Evolutionary conservation across 2,797 vertebrate genomes (phyloP), one percentile per base, ranked within the genome.

Genomic region (Ctenopoma multispine): DNA sequence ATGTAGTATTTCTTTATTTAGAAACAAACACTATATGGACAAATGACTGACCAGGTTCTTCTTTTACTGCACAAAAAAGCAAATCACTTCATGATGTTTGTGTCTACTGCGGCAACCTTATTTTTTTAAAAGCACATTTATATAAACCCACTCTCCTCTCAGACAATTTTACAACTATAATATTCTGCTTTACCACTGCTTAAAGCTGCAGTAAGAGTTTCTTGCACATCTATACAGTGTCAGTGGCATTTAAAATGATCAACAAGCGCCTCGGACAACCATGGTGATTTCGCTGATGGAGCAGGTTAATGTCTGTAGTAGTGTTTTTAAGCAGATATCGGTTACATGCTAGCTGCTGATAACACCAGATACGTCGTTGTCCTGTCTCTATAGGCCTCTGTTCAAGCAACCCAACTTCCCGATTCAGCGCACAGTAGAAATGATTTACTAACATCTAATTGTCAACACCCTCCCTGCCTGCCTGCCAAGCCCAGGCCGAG

Each of bases 351-450:
- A 80, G 38, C 41, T 59, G 70, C 62, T 72, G 77, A 82, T 48
- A 87, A 76, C 80, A 86, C 12, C 67, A 60, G 63, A 6, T 63
- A 87, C 87, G 76, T 79, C 80, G 77, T 82, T 85, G 72, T 82
- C 81, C 82, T 63, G 67, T 84, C 68, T 62, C 58, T 48, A 4
- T 38, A 82, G 80, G 80, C 78, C 88, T 82, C 2, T 38, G 31
- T 77, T 62, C 69, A 62, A 56, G 61, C 49, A 38, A 73, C 69
- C 57, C 80, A 83, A 92, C 92, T 92, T 93, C 90, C 87, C 87
- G 80, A 90, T 90, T 91, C 82, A 73, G 69, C 64, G 41, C 63
- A 79, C 44, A 72, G 38, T 21, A 41, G 63, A 60, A 46, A 49
- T 11, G 63, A 49, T 81, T 86, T 55, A 79, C 81, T 65, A 72